Conservation (phyloP, 2,113 vertebrate genomes). For the Passer montanus region DNA sequence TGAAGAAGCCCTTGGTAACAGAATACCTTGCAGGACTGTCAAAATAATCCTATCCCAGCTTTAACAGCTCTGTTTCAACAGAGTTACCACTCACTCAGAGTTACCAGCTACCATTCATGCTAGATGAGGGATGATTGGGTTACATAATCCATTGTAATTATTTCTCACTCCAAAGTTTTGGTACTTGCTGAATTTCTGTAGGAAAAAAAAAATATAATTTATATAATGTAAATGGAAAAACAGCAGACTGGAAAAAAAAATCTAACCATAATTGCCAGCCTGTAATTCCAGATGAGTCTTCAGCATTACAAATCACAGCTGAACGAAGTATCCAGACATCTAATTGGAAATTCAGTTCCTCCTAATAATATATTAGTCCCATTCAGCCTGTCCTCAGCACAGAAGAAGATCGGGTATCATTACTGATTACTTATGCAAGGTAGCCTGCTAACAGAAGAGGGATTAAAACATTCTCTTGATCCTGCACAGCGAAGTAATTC, state of each 20-base stretch:
- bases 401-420: neutral
- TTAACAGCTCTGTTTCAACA: neutral
- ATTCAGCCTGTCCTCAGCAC: neutral
- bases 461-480: neutral
- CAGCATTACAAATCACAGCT: slow-evolving; percentile 5
- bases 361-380: slow-evolving; percentile 22
- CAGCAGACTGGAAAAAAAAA: neutral
- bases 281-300: slow-evolving; percentile 31
- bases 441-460: neutral
- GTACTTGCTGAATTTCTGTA: neutral
- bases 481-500: neutral
- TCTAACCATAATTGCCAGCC: neutral
- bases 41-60: neutral
- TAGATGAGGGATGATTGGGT: neutral
- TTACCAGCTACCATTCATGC: neutral
- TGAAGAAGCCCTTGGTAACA: neutral
- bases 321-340: neutral
- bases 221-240: neutral
- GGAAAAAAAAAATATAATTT: neutral
- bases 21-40: neutral
- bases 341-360: slow-evolving; percentile 37
- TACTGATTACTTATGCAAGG: slow-evolving; percentile 15
- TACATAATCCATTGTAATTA: neutral
- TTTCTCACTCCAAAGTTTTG: neutral
- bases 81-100: neutral